Percentiles rank a stretch among this genome's conserved stretches.
Conservation (phyloP, 2,113 vertebrate species). For the Acrocephalus arundinaceus region DNA sequence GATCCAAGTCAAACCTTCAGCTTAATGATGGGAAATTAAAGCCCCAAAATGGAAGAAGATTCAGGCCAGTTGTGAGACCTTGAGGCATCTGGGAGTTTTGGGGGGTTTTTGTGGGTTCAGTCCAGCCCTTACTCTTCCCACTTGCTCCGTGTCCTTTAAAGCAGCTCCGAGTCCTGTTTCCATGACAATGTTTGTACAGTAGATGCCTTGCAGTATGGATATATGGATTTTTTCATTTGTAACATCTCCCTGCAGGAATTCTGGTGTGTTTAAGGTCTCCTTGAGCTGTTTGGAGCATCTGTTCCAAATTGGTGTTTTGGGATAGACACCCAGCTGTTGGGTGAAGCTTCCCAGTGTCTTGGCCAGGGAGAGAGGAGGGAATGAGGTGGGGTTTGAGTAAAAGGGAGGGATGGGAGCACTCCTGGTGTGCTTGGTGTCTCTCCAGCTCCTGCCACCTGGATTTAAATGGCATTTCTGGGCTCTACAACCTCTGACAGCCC, state of each 20-base stretch:
- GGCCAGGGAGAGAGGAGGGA: not conserved
- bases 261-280: not conserved
- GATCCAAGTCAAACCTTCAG: not conserved
- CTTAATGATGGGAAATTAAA: not conserved
- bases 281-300: not conserved
- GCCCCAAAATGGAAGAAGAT: not conserved
- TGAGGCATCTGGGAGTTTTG: not conserved
- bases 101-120: not conserved
- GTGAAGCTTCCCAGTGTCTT: not conserved
- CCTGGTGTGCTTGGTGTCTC: no score
- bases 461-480: not conserved
- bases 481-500: not conserved
- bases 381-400: no score
- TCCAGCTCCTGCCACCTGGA: not conserved
- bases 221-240: not conserved
- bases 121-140: not conserved
- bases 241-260: not conserved
- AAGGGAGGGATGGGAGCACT: not conserved
- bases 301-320: not conserved
- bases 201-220: not conserved
- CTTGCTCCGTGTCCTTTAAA: not conserved
- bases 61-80: not conserved
- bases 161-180: slow-evolving; percentile 53
- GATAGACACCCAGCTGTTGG: not conserved
- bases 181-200: slow-evolving; percentile 60